These are phyloP conservation scores for Pyrochroa serraticornis DNA, from an alignment of 2,888 invertebrate species.

Conservation along the genomic window DNA sequence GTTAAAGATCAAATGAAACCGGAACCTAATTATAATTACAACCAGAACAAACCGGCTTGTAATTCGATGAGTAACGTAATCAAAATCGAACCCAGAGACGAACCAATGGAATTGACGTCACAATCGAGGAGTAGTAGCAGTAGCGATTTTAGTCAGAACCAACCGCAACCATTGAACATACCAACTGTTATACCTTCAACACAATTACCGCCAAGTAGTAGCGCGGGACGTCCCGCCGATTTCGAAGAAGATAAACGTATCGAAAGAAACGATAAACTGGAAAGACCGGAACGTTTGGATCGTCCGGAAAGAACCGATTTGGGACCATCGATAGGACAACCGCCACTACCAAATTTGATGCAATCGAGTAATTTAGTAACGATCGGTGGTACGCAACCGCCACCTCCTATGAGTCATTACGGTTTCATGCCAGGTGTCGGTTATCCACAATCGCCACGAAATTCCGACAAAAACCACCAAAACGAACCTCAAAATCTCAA, in stretches of 20 bases:
- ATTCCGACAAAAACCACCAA: conserved; percentile 37
- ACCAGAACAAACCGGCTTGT: conserved; percentile 24
- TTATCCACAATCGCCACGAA: conserved; percentile 58
- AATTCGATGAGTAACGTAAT: conserved; percentile 44
- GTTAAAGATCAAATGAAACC: conserved; percentile 44
- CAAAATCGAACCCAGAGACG: conserved; percentile 56
- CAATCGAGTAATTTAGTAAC: conserved; percentile 67
- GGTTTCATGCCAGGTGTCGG: conserved; percentile 63
- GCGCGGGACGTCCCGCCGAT: conserved; percentile 20
- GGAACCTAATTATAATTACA: conserved; percentile 34
- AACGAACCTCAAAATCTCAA: conserved; percentile 75
- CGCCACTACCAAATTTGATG: conserved; percentile 63
- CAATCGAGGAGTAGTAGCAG: conserved; percentile 34
- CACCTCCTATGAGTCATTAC: conserved; percentile 65
- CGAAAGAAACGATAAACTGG: conserved; percentile 43
- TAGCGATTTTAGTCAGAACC: conserved; percentile 25
- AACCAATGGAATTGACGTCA: conserved; percentile 56
- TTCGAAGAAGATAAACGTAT: conserved; percentile 47
- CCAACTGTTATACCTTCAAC: conserved; percentile 51
- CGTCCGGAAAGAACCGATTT: conserved; percentile 37
- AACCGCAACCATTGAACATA: conserved; percentile 52
- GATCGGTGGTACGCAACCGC: conserved; percentile 60
- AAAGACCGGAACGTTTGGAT: conserved; percentile 50
- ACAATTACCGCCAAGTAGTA: conserved; percentile 39
- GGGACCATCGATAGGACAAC: conserved; percentile 59